Evolutionary conservation across 1,140 invertebrate species (phyloP).

Genomic region (Drosophila gunungcola): DNA sequence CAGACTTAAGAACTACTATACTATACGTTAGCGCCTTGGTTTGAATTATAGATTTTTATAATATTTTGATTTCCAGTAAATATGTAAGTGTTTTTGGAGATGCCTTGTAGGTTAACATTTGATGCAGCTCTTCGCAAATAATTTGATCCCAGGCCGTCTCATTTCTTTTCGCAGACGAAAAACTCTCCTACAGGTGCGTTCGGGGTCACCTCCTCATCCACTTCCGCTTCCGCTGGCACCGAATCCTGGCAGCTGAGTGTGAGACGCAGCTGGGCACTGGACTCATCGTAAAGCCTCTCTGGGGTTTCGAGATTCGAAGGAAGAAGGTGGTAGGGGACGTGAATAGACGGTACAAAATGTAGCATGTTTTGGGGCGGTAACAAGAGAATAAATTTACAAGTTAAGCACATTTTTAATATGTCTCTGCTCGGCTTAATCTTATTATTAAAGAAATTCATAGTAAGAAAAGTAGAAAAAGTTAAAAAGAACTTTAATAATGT

Average conservation of each 20-base stretch:
- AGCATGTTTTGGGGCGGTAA: conserved; percentile 70
- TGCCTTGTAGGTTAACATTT: conserved; percentile 30
- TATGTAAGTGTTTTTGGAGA: conserved; percentile 56
- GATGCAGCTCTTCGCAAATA: conserved; percentile 9
- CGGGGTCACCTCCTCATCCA: conserved; percentile 40
- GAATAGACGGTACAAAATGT: conserved; percentile 59
- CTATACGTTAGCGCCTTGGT: conserved; percentile 27
- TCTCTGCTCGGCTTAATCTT: conserved; percentile 43
- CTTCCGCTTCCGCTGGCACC: conserved; percentile 29
- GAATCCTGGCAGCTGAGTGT: conserved; percentile 57
- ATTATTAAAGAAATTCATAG: conserved; percentile 56
- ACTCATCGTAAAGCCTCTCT: conserved; percentile 78
- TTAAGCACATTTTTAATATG: conserved; percentile 68
- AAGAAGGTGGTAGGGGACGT: conserved; percentile 21
- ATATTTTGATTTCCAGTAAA: conserved; percentile 71
- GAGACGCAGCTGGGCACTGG: conserved; percentile 53
- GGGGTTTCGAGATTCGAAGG: conserved; percentile 17
- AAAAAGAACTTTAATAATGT: conserved; percentile 24
- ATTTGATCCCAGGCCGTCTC: conserved; percentile 8
- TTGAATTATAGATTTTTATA: conserved; percentile 20
- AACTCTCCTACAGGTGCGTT: conserved; percentile 20
- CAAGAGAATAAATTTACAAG: conserved; percentile 75
- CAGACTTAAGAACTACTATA: conserved; percentile 61
- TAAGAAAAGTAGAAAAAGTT: conserved; percentile 47
- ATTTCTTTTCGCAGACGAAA: conserved; percentile 58